Conservation (phyloP, 2,113 vertebrate genomes). For the Scortum barcoo region DNA sequence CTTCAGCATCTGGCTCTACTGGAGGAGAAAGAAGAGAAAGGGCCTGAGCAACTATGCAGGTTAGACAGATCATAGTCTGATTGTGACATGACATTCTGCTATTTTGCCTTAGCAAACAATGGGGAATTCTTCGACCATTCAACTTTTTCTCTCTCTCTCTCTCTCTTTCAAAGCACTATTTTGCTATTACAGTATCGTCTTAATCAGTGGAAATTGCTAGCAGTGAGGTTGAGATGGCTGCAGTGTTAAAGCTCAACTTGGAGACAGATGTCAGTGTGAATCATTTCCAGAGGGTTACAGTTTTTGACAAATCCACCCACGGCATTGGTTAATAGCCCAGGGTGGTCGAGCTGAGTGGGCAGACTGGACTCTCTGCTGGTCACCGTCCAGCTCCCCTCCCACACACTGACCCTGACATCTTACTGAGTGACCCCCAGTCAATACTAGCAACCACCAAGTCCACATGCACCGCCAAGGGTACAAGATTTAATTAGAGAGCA, state of each 20-base stretch:
- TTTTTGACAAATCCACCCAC: slow-evolving; percentile 74
- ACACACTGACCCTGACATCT: slow-evolving; percentile 72
- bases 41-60: slow-evolving; percentile 99
- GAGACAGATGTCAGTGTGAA: slow-evolving; percentile 60
- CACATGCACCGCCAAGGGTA: slow-evolving; percentile 38
- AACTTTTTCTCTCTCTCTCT: neutral
- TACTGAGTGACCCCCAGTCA: slow-evolving; percentile 51
- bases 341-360: slow-evolving; percentile 65
- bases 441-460: slow-evolving; percentile 53
- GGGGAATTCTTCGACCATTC: neutral
- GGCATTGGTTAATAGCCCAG: slow-evolving; percentile 63
- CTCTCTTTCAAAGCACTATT: neutral
- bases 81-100: slow-evolving; percentile 9
- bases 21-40: slow-evolving; percentile 99
- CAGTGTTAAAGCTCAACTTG: slow-evolving; percentile 45
- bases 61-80: slow-evolving; percentile 76
- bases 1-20: slow-evolving; percentile 99
- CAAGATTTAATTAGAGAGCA: slow-evolving; percentile 59
- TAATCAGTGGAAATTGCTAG: slow-evolving; percentile 23
- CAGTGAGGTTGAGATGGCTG: slow-evolving; percentile 3
- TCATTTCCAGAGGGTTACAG: slow-evolving; percentile 46
- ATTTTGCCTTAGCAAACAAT: slow-evolving; percentile 11
- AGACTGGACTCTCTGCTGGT: slow-evolving; percentile 64
- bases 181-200: neutral
- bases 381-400: slow-evolving; percentile 69